These are phyloP conservation scores for Crocuta crocuta DNA, from an alignment of 2,113 vertebrate species.

Conservation along the genomic window DNA sequence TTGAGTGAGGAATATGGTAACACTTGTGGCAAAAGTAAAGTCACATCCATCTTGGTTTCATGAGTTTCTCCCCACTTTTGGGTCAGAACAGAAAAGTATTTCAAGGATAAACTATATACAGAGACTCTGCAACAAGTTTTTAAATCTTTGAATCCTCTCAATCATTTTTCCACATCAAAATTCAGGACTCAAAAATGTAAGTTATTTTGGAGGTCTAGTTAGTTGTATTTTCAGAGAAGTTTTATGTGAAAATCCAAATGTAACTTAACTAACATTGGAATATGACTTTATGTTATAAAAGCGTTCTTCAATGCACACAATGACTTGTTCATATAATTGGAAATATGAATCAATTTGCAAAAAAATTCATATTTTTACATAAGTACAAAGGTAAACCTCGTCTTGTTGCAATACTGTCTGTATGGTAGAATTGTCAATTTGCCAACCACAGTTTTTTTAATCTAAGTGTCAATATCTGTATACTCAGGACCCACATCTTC, in stretches of 20 bases:
- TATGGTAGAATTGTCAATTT: not conserved
- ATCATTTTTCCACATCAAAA: constrained; percentile 16
- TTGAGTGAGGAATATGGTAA: not conserved
- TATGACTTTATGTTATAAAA: constrained; percentile 1
- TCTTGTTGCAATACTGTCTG: not conserved
- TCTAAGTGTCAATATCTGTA: not conserved
- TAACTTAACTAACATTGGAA: not conserved
- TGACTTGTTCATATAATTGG: not conserved
- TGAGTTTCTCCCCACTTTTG: not conserved
- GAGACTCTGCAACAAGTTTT: not conserved
- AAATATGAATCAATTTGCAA: constrained; percentile 9
- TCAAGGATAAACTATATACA: constrained; percentile 1
- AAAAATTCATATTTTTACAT: not conserved
- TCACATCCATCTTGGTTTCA: not conserved
- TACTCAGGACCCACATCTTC: not conserved
- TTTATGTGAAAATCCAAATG: constrained; percentile 17
- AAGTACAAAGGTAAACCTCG: not conserved
- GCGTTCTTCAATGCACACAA: not conserved
- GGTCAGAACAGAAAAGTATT: constrained; percentile 7
- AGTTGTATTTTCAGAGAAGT: not conserved
- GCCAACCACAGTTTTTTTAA: not conserved
- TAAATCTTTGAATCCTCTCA: constrained; percentile 17
- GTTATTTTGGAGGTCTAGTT: not conserved
- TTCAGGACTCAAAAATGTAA: not conserved
- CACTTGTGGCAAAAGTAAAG: not conserved